Conservation (phyloP, 92 coral and sea anemone genomes). For the Parazoanthus darwini region DNA sequence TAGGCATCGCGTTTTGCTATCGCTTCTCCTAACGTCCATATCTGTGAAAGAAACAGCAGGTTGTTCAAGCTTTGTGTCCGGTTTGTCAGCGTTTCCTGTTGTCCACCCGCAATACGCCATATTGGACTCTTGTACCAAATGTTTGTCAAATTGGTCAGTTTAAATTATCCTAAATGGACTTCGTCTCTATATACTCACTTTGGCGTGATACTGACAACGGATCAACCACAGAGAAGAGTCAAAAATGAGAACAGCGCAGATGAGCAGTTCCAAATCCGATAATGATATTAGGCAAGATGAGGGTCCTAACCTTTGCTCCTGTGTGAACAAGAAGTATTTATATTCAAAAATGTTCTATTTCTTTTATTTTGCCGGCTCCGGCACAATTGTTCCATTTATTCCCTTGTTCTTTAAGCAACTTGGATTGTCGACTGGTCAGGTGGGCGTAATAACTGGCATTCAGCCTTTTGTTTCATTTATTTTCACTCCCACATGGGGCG, state of each 20-base stretch:
- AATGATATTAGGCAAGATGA: not conserved
- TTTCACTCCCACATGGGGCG: constrained; percentile 62
- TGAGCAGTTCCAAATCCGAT: not conserved
- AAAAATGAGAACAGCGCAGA: not conserved
- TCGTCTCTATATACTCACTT: not conserved
- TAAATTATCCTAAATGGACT: not conserved
- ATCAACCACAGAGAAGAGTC: not conserved
- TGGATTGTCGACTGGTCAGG: constrained; percentile 49
- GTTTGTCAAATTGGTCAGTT: not conserved
- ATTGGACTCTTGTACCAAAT: not conserved
- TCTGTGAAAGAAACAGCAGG: not conserved
- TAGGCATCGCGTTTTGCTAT: too few relatives aligned
- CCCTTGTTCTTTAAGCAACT: constrained; percentile 56
- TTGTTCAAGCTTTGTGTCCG: not conserved
- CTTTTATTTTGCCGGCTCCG: constrained; percentile 55
- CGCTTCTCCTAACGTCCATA: not conserved
- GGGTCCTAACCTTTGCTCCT: not conserved
- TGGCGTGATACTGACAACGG: not conserved
- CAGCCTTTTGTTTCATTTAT: constrained; percentile 61
- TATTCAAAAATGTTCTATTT: constrained; percentile 52
- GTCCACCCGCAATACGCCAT: not conserved
- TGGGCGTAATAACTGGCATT: constrained; percentile 57
- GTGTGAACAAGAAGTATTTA: constrained; percentile 43
- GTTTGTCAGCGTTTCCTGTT: not conserved
- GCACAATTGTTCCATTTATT: constrained; percentile 51